phyloP scores from a whole-genome alignment of 2,797 vertebrate genomes.

The Enteromius argenteus region DNA sequence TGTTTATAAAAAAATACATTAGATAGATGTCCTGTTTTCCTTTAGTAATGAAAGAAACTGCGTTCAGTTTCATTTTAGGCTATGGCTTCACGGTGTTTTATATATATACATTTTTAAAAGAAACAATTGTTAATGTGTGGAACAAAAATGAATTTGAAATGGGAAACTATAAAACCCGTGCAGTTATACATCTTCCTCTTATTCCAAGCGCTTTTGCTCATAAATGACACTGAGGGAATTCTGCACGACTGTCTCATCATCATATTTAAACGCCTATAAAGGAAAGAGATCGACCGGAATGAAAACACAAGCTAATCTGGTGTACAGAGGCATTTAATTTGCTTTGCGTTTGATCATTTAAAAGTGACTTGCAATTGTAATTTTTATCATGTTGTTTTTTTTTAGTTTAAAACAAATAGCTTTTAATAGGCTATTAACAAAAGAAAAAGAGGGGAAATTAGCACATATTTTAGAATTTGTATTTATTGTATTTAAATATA shows the following conservation, averaged over 20 bases:
- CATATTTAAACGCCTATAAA: neutral
- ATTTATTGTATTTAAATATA: neutral
- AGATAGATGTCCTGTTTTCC: neutral
- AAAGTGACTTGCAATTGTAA: neutral
- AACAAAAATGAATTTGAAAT: neutral
- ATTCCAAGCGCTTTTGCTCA: neutral
- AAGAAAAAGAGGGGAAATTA: neutral
- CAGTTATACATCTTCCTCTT: neutral
- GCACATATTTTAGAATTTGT: neutral
- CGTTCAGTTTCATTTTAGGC: neutral
- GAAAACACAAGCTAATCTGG: neutral
- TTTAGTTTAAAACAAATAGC: neutral
- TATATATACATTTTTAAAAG: too few relatives aligned
- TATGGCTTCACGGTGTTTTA: neutral
- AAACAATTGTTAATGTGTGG: neutral
- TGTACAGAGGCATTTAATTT: neutral
- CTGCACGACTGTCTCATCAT: neutral
- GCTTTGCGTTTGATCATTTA: neutral
- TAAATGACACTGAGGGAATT: constrained; percentile 7
- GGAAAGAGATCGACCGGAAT: neutral
- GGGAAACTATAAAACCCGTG: neutral
- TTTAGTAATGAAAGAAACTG: neutral
- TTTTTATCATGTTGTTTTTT: neutral
- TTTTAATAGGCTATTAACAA: neutral
- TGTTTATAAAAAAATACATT: too few relatives aligned